phyloP scores from a whole-genome alignment of 2,888 invertebrate genomes.

The Euzophera pinguis region DNA sequence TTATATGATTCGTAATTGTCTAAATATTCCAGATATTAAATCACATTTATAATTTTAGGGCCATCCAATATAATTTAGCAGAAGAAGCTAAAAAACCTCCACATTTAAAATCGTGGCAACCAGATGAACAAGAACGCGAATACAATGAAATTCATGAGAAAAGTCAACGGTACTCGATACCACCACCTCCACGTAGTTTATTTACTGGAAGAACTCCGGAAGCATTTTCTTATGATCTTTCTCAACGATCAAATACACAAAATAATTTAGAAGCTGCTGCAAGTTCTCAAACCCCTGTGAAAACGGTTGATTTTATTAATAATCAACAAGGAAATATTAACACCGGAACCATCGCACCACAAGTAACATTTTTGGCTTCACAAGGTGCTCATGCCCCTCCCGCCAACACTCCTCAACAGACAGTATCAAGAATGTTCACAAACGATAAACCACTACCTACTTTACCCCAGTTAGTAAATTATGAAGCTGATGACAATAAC shows the following conservation, averaged over 20 bases:
- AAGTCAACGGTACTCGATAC: conserved; percentile 33
- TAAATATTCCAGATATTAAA: neutral
- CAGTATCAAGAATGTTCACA: conserved; percentile 50
- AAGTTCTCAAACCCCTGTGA: conserved; percentile 51
- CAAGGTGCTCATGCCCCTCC: conserved; percentile 68
- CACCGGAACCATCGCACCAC: conserved; percentile 58
- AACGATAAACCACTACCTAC: conserved; percentile 46
- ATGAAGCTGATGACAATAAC: conserved; percentile 60
- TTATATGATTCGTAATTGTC: neutral
- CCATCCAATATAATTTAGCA: conserved; percentile 70
- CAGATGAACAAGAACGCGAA: conserved; percentile 49
- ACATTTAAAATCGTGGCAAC: conserved; percentile 55
- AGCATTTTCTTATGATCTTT: conserved; percentile 66
- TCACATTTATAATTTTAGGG: conserved; percentile 36
- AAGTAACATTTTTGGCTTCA: conserved; percentile 71
- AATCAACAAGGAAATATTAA: conserved; percentile 55
- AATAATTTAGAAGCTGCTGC: conserved; percentile 53
- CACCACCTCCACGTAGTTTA: conserved; percentile 45
- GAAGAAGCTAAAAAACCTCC: conserved; percentile 70
- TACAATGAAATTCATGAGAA: conserved; percentile 40
- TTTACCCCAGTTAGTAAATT: conserved; percentile 67
- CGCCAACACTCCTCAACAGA: conserved; percentile 41
- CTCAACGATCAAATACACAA: conserved; percentile 46
- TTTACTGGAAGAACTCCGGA: conserved; percentile 71
- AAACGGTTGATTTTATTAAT: conserved; percentile 46